Evolutionary conservation across 53 echinoderm and acorn worm genomes (phyloP).

Genomic region (Arbacia lixula): DNA sequence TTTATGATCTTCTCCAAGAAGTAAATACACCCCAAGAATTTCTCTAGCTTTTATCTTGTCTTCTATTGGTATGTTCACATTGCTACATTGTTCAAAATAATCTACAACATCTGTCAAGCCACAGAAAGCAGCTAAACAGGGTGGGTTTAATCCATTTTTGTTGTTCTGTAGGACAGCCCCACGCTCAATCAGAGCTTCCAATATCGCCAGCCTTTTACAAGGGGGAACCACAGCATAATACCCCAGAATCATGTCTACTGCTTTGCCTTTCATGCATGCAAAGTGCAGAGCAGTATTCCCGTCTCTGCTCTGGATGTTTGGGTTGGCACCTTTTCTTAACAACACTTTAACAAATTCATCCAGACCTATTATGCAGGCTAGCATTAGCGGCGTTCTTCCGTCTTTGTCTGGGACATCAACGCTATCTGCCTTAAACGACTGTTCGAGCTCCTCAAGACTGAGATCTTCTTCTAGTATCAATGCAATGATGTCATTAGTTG

Average conservation of each 20-base stretch:
- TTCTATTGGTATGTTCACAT: background rate
- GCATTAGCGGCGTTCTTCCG: constrained; percentile 12
- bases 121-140: constrained; percentile 8
- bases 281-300: constrained; percentile 20
- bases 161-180: constrained; percentile 16
- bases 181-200: background rate
- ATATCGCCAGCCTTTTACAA: background rate
- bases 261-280: constrained; percentile 21
- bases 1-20: background rate
- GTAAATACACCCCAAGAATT: background rate
- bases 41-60: constrained; percentile 11
- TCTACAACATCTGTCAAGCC: background rate
- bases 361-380: background rate
- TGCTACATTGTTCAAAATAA: constrained; percentile 1
- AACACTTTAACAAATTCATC: background rate
- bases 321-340: constrained; percentile 10
- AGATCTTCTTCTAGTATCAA: no score
- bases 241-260: no score
- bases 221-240: background rate
- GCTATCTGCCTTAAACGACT: no score
- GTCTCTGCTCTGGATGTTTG: background rate
- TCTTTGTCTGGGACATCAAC: background rate
- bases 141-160: background rate
- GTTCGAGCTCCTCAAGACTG: no score
- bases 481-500: no score